Evolutionary conservation across 1,140 invertebrate species (phyloP).

Genomic region (Pissodes strobi): DNA sequence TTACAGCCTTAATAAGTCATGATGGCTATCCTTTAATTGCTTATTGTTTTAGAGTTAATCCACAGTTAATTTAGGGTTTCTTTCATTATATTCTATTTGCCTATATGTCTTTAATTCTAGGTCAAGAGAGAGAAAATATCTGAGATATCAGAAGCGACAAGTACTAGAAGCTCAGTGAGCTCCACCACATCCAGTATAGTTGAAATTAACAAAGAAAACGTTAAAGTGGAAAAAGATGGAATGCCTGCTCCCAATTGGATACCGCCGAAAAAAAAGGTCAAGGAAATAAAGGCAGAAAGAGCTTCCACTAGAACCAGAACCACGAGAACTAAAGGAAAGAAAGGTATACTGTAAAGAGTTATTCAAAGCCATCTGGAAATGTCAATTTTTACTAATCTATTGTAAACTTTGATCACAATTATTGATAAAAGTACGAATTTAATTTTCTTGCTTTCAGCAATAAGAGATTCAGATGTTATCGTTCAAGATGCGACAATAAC

Average conservation of each 20-base stretch:
- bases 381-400: no score
- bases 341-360: no score
- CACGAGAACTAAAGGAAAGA: not conserved
- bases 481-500: not conserved
- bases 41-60: no score
- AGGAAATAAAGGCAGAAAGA: not conserved
- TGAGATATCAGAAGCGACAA: not conserved
- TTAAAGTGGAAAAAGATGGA: not conserved
- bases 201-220: not conserved
- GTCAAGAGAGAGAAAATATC: not conserved
- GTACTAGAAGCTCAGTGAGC: not conserved
- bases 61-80: no score
- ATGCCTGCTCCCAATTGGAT: not conserved
- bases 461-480: constrained; percentile 2
- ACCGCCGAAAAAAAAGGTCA: not conserved
- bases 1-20: no score
- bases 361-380: no score
- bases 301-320: not conserved
- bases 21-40: no score
- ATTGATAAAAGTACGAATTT: not conserved
- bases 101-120: not conserved
- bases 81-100: not conserved
- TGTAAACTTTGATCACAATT: not conserved
- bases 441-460: not conserved
- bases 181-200: not conserved